Evolutionary conservation across 2,113 vertebrate species (phyloP).

Genomic region (Zosterops pallidus): DNA sequence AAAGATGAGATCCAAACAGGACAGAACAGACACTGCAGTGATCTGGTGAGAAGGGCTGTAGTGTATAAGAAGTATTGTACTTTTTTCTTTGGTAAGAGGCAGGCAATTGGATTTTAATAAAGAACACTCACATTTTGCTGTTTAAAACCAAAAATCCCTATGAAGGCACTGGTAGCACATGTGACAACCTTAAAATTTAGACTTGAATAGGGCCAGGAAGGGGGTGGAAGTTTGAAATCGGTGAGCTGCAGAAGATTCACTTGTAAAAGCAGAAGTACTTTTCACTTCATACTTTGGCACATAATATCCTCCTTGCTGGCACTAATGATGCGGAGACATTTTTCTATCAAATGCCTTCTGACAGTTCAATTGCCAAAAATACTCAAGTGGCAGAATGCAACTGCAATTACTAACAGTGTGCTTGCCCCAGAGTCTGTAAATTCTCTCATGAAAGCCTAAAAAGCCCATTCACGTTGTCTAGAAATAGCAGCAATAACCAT

Average conservation of each 20-base stretch:
- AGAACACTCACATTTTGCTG: not conserved
- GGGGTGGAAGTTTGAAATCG: not conserved
- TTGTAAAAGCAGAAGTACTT: constrained; percentile 29
- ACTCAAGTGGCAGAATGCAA: constrained; percentile 62
- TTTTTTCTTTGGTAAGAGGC: not conserved
- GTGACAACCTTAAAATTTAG: not conserved
- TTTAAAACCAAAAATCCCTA: not conserved
- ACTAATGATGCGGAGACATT: constrained; percentile 54
- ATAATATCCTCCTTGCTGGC: constrained; percentile 41
- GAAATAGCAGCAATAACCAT: constrained; percentile 72
- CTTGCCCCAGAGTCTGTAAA: constrained; percentile 62
- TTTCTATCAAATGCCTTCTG: constrained; percentile 60
- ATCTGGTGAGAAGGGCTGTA: not conserved
- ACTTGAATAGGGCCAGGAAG: not conserved
- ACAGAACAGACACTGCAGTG: not conserved
- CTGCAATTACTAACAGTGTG: constrained; percentile 61
- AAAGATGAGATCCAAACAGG: not conserved
- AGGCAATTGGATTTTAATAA: not conserved
- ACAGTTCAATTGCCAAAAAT: constrained; percentile 68
- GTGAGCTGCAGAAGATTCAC: not conserved
- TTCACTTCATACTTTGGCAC: constrained; percentile 36
- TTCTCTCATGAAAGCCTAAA: constrained; percentile 63
- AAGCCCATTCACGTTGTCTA: constrained; percentile 50
- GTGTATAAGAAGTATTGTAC: not conserved
- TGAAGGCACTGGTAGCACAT: not conserved